Evolutionary conservation across 2,113 vertebrate species (phyloP).

Genomic region (Mellivora capensis): DNA sequence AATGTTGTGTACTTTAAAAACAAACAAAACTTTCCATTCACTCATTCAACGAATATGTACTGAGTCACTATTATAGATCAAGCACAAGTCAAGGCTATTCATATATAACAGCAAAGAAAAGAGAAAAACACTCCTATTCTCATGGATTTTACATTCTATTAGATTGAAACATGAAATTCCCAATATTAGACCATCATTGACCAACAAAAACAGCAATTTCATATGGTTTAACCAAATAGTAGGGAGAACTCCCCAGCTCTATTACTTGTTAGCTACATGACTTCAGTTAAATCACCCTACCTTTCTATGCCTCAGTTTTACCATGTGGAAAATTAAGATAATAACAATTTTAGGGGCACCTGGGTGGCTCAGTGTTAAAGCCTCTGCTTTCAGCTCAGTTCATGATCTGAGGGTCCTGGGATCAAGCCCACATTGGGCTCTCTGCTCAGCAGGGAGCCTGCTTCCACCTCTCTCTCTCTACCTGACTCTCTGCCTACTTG

Average conservation of each 20-base stretch:
- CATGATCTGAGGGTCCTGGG: no score
- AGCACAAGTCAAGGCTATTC: not conserved
- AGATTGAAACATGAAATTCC: not conserved
- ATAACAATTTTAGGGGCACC: not conserved
- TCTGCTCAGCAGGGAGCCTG: no score
- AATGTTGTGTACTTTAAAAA: not conserved
- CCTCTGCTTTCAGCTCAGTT: no score
- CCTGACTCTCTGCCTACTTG: no score
- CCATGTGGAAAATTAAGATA: not conserved
- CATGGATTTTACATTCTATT: not conserved
- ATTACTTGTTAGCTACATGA: not conserved
- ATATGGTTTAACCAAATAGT: not conserved
- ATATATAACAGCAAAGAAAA: not conserved
- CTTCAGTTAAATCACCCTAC: not conserved
- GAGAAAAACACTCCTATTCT: not conserved
- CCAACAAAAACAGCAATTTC: not conserved
- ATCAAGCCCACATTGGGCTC: no score
- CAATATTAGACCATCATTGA: not conserved
- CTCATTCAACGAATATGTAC: not conserved
- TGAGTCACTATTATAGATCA: not conserved
- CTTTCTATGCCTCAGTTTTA: not conserved
- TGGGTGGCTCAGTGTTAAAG: no score
- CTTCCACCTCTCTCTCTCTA: no score
- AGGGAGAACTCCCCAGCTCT: not conserved
- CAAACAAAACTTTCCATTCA: not conserved